These are phyloP conservation scores for Myioborus miniatus DNA, from an alignment of 2,797 vertebrate genomes.

Conservation along the genomic window DNA sequence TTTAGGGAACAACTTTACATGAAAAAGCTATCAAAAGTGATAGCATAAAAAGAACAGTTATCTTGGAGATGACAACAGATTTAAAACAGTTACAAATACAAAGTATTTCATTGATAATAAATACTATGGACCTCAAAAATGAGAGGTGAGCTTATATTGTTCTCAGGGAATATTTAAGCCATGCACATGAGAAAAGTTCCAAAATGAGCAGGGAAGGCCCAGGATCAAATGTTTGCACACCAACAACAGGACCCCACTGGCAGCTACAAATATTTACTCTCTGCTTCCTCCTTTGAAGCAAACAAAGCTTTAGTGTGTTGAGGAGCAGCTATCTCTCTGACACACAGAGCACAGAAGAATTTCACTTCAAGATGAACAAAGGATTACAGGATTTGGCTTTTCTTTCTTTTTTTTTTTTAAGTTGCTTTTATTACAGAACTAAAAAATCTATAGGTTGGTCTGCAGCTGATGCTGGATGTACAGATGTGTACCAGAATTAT, in stretches of 20 bases:
- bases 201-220: background rate
- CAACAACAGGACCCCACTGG: background rate
- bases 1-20: background rate
- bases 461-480: background rate
- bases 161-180: background rate
- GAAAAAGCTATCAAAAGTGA: background rate
- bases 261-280: background rate
- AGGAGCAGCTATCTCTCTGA: background rate
- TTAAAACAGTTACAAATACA: background rate
- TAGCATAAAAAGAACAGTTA: background rate
- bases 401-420: background rate
- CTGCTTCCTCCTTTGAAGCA: background rate
- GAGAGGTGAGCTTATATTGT: background rate
- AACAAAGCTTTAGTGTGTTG: background rate
- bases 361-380: background rate
- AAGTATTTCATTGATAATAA: background rate
- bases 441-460: background rate
- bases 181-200: background rate
- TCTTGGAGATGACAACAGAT: background rate
- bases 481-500: background rate
- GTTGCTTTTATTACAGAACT: background rate
- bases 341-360: background rate
- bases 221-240: background rate
- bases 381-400: slow-evolving; percentile 17
- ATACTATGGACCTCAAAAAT: background rate